phyloP scores from a whole-genome alignment of 2,113 vertebrate species.

The Eurypyga helias region DNA sequence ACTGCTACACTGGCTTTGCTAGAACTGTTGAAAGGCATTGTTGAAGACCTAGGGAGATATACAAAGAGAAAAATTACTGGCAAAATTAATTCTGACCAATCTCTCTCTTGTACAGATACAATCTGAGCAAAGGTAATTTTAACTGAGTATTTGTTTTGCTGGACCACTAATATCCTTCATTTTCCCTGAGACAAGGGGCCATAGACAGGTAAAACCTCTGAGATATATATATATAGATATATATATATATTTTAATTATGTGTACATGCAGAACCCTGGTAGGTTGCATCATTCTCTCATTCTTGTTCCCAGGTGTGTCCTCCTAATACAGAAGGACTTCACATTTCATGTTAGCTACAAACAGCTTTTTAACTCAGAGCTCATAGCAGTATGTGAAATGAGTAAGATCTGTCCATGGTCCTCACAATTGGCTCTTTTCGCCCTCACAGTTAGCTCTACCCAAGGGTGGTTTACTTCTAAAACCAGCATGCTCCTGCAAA shows the following conservation, averaged over 20 bases:
- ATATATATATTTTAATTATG: accelerated
- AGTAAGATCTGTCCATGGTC: constrained; percentile 69
- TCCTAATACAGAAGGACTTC: background rate
- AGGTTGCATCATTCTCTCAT: background rate
- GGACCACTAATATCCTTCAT: background rate
- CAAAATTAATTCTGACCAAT: background rate
- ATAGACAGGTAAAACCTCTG: background rate
- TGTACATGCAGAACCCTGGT: background rate
- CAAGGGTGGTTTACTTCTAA: background rate
- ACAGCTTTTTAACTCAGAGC: background rate
- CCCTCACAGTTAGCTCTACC: background rate
- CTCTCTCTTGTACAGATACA: background rate
- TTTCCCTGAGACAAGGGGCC: background rate
- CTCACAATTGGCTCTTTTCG: background rate
- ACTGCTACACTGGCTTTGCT: background rate
- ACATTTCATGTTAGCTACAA: background rate
- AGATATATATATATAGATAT: accelerated
- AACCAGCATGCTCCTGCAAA: background rate
- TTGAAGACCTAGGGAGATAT: background rate
- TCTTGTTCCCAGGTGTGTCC: background rate
- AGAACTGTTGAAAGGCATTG: background rate
- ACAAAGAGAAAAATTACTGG: background rate
- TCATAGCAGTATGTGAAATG: background rate
- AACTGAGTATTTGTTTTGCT: background rate
- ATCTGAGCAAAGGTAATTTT: background rate